These are phyloP conservation scores for Lasioglossum marginatum DNA, from an alignment of 2,888 invertebrate genomes.

Conservation along the genomic window DNA sequence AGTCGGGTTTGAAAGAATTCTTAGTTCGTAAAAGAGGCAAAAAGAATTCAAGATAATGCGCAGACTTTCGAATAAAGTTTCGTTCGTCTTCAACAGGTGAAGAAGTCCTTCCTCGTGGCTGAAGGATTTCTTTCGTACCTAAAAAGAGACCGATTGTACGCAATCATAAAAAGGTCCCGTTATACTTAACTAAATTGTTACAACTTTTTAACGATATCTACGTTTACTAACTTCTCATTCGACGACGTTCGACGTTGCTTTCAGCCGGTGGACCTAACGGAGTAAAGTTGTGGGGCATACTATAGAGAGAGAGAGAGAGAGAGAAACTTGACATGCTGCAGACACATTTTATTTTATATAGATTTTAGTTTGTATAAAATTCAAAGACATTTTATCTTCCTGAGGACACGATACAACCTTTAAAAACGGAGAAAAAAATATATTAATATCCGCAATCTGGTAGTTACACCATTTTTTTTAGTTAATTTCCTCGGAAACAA, in stretches of 20 bases:
- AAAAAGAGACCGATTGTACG: slow-evolving; percentile 35
- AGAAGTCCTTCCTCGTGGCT: neutral
- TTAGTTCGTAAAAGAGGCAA: neutral
- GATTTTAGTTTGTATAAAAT: neutral
- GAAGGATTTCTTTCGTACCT: neutral
- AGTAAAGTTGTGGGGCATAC: neutral
- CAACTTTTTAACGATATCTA: slow-evolving; percentile 4
- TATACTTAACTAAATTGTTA: neutral
- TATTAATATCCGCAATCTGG: no score
- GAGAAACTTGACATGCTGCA: neutral
- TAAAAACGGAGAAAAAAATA: neutral
- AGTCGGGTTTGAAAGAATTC: neutral
- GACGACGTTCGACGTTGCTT: neutral
- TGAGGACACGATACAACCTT: fast-evolving
- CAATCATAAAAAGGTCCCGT: neutral
- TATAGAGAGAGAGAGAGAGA: no score
- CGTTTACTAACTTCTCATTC: neutral
- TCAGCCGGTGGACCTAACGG: neutral
- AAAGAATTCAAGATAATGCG: slow-evolving; percentile 9
- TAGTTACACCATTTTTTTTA: neutral
- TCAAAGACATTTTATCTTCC: neutral
- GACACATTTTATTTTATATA: neutral
- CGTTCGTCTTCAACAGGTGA: slow-evolving; percentile 4
- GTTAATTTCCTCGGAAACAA: neutral
- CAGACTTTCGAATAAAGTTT: neutral